Evolutionary conservation across 2,888 invertebrate species (phyloP).

Genomic region (Drosophila niveifrons): DNA sequence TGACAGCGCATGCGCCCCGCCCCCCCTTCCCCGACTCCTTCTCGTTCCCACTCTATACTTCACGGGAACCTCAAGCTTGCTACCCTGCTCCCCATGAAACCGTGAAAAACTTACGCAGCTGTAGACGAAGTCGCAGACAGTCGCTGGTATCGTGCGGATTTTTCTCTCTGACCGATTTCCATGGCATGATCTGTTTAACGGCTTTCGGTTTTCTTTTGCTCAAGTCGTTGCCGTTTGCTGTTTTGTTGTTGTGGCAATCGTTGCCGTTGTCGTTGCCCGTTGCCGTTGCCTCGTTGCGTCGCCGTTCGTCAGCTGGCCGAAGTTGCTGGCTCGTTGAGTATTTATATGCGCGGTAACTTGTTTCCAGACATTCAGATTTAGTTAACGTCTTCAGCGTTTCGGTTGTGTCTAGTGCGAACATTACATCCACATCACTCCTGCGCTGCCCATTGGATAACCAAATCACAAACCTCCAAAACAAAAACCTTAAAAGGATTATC

Average conservation of each 20-base stretch:
- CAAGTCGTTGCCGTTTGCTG: slow-evolving; percentile 30
- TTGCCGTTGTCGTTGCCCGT: slow-evolving; percentile 20
- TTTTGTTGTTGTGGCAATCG: slow-evolving; percentile 26
- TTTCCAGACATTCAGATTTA: slow-evolving; percentile 84
- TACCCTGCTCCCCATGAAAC: background rate
- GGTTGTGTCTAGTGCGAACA: slow-evolving; percentile 64
- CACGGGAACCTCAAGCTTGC: background rate
- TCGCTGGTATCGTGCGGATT: slow-evolving; percentile 62
- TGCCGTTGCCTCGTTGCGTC: slow-evolving; percentile 23
- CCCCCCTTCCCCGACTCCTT: background rate
- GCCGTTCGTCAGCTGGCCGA: slow-evolving; percentile 40
- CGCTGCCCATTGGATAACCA: slow-evolving; percentile 56
- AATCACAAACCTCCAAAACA: slow-evolving; percentile 12
- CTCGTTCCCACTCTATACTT: background rate
- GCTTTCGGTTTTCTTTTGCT: slow-evolving; percentile 75
- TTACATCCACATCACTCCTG: slow-evolving; percentile 31
- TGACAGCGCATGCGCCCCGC: slow-evolving; percentile 26
- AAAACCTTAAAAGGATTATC: slow-evolving; percentile 59
- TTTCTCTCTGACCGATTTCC: slow-evolving; percentile 80
- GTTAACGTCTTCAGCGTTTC: slow-evolving; percentile 78
- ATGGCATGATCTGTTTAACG: slow-evolving; percentile 79
- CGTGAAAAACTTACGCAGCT: slow-evolving; percentile 44
- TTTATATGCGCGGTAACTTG: slow-evolving; percentile 84
- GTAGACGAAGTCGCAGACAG: slow-evolving; percentile 35
- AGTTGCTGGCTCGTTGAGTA: slow-evolving; percentile 47